These are phyloP conservation scores for Meriones unguiculatus DNA, from an alignment of 2,113 vertebrate genomes.

Conservation along the genomic window DNA sequence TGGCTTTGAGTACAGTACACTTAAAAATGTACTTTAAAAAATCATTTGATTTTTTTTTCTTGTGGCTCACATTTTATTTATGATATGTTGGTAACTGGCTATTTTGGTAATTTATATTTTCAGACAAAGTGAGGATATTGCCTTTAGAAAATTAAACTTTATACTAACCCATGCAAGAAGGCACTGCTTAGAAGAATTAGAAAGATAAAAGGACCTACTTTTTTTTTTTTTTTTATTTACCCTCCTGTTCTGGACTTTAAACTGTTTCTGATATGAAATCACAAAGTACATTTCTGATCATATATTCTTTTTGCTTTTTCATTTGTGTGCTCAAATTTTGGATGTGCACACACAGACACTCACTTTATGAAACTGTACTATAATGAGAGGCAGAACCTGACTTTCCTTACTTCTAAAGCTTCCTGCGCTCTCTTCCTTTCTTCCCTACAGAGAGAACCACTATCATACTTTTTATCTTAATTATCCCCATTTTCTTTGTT, in stretches of 20 bases:
- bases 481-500: neutral
- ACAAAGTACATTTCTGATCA: neutral
- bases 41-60: neutral
- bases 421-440: neutral
- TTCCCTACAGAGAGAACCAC: neutral
- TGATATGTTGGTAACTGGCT: neutral
- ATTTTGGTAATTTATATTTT: conserved; percentile 51
- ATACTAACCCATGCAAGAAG: neutral
- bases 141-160: conserved; percentile 30
- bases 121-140: neutral
- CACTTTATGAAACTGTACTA: neutral
- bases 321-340: neutral
- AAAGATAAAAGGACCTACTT: neutral
- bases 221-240: neutral
- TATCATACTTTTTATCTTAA: neutral
- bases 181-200: neutral
- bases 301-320: neutral
- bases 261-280: neutral
- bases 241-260: neutral
- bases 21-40: neutral
- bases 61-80: neutral
- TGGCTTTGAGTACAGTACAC: neutral
- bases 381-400: neutral
- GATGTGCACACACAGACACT: too few species aligned
- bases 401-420: neutral